Conservation (phyloP, 1,140 invertebrate genomes). For the Probaryconus sp. region DNA sequence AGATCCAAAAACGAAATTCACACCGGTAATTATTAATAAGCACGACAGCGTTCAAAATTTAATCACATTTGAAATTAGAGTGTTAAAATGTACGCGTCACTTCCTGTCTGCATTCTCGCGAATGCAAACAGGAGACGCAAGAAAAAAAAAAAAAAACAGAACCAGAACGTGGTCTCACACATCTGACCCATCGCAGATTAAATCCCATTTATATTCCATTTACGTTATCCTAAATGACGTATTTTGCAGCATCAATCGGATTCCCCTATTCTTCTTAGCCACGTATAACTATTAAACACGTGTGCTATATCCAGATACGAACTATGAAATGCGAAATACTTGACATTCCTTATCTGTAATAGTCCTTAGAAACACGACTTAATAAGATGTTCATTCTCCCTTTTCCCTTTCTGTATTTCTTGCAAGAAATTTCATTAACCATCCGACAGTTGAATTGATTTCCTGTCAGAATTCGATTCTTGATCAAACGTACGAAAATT, state of each 20-base stretch:
- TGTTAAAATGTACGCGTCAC: too few relatives aligned
- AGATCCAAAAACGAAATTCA: too few relatives aligned
- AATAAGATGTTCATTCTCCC: slow-evolving; percentile 47
- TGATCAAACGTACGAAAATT: slow-evolving; percentile 21
- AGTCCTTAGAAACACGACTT: slow-evolving; percentile 40
- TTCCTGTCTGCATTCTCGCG: too few relatives aligned
- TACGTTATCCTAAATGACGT: slow-evolving; percentile 18
- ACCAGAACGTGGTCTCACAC: too few relatives aligned
- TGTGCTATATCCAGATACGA: slow-evolving; percentile 36
- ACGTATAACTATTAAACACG: slow-evolving; percentile 41
- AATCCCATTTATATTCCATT: slow-evolving; percentile 38
- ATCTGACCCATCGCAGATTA: slow-evolving; percentile 5
- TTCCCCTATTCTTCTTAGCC: slow-evolving; percentile 24
- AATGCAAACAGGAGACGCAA: too few relatives aligned
- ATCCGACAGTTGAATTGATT: slow-evolving; percentile 40
- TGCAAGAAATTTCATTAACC: slow-evolving; percentile 35
- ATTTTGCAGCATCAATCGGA: slow-evolving; percentile 32
- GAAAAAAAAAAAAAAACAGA: too few relatives aligned
- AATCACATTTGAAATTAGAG: too few relatives aligned
- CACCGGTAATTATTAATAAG: too few relatives aligned
- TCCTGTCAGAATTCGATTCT: slow-evolving; percentile 19
- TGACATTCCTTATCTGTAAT: slow-evolving; percentile 46
- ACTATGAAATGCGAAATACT: slow-evolving; percentile 46
- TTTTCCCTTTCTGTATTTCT: slow-evolving; percentile 26
- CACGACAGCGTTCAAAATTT: too few relatives aligned